Conservation (phyloP, 2,797 vertebrate genomes). For the Leucoraja ocellata region DNA sequence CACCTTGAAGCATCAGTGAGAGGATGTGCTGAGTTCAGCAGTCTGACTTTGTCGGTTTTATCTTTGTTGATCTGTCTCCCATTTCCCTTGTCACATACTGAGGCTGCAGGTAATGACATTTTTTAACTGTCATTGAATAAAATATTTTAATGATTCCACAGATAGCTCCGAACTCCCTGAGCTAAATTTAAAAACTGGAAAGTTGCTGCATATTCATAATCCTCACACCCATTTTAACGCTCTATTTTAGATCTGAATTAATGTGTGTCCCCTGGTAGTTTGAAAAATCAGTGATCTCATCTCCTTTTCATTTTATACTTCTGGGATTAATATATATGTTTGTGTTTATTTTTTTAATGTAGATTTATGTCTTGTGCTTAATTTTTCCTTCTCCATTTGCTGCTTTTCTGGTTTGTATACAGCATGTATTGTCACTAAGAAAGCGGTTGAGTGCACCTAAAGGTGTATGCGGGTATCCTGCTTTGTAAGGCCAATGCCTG, state of each 20-base stretch:
- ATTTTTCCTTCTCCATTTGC: background rate
- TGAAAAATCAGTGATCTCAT: background rate
- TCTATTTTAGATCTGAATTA: background rate
- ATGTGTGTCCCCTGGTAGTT: background rate
- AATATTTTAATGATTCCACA: slow-evolving; percentile 28
- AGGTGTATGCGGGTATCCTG: background rate
- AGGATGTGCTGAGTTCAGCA: background rate
- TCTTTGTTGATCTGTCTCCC: background rate
- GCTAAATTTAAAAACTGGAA: background rate
- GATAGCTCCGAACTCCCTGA: background rate
- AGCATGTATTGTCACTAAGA: background rate
- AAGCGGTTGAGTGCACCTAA: background rate
- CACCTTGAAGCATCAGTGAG: background rate
- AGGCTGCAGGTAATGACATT: background rate
- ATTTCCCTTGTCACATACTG: background rate
- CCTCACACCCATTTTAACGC: background rate
- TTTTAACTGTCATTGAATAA: slow-evolving; percentile 24
- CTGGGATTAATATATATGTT: background rate
- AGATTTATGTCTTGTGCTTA: background rate
- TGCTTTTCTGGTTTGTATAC: background rate
- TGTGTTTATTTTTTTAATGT: background rate
- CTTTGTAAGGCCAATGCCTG: too few relatives aligned
- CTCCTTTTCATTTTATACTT: slow-evolving; percentile 29
- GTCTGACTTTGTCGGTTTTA: background rate
- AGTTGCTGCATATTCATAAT: slow-evolving; percentile 5